Evolutionary conservation across 1,140 invertebrate genomes (phyloP), one percentile per base, ranked within the genome.

Genomic region (Drosophila sucinea): DNA sequence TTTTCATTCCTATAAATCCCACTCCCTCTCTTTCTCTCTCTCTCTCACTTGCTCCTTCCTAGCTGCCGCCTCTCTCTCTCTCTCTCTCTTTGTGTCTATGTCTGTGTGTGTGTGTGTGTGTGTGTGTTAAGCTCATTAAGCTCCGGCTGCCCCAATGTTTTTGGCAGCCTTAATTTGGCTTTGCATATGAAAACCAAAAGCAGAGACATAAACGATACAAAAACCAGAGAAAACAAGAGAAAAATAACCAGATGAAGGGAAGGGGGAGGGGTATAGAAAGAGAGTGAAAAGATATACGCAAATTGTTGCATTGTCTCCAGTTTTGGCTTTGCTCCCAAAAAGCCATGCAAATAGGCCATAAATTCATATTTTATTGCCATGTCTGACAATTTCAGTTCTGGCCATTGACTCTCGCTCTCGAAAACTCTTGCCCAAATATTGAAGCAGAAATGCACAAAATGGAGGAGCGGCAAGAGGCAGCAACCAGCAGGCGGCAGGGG

Each of bases 311-410:
- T 73, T 68, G 76, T 69, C 25, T 55, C 33, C 23, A 65, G 40
- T 60, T 71, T 75, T 61, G 67, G 65, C 62, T 79, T 58, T 66
- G 66, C 27, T 33, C 55, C 56, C 60, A 65, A 65, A 82, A 87
- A 87, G 83, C 79, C 82, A 86, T 63, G 82, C 82, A 85, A 87
- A 85, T 85, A 87, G 82, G 79, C 79, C 76, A 86, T 86, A 87
- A 86, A 86, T 82, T 87, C 69, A 82, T 86, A 86, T 87, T 86
- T 82, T 86, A 86, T 87, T 86, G 82, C 68, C 63, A 32, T 47
- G 73, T 57, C 74, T 62, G 60, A 51, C 81, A 67, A 58, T 60
- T 63, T 51, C 44, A 57, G 33, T 67, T 44, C 55, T 54, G 47
- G 29, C 77, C 63, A 40, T 70, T 47, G 54, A 8, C 41, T 54